Evolutionary conservation across 2,113 vertebrate species (phyloP).

Genomic region (Amblyornis subalaris): DNA sequence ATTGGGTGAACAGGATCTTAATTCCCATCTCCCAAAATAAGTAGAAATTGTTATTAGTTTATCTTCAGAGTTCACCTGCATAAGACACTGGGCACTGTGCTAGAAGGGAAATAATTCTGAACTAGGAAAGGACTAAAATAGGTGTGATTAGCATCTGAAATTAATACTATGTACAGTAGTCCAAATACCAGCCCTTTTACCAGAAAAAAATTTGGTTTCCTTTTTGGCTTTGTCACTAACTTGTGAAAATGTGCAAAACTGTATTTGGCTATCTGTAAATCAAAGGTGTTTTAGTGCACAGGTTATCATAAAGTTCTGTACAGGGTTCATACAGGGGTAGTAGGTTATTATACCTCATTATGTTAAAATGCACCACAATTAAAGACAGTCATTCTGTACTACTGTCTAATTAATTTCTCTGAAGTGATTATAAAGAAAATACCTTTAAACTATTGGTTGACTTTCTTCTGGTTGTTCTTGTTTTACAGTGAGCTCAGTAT

Average conservation of each 20-base stretch:
- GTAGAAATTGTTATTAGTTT: neutral
- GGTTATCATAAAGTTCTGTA: neutral
- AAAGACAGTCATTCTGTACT: neutral
- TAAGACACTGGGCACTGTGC: neutral
- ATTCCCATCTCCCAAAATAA: neutral
- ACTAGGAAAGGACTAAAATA: neutral
- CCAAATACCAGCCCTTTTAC: neutral
- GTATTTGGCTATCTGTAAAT: neutral
- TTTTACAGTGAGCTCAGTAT: neutral
- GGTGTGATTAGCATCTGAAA: neutral
- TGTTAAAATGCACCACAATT: neutral
- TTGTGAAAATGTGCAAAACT: neutral
- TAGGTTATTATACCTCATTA: neutral
- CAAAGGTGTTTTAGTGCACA: neutral
- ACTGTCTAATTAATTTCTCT: neutral
- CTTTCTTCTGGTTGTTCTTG: neutral
- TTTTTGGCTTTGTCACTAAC: neutral
- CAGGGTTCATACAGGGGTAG: neutral
- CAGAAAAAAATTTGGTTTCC: neutral
- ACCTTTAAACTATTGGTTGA: neutral
- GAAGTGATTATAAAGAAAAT: neutral
- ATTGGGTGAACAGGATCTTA: neutral
- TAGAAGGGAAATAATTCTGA: neutral
- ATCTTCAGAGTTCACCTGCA: neutral
- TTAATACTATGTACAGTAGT: neutral